Evolutionary conservation across 2,797 vertebrate genomes (phyloP), one percentile per base, ranked within the genome.

Genomic region (Danio aesculapii): DNA sequence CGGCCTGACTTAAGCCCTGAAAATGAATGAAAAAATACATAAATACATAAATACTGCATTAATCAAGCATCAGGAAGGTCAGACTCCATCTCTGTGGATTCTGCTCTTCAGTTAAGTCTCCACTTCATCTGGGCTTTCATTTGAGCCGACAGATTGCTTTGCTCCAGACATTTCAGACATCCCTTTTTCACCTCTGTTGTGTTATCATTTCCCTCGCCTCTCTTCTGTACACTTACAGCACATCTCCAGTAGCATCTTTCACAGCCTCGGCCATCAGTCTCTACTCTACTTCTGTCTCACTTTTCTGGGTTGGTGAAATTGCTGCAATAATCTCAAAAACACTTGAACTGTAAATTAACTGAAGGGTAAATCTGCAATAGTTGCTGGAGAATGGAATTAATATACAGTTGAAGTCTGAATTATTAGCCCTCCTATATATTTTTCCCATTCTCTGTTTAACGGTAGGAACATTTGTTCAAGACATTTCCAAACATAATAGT

Each of bases 151-250:
- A 58, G 67, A 74, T 69, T 78, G 17, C 43, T 73, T 41, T 55
- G 21, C 58, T 83, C 71, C 10, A 79, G 69, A 67, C 46, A 68
- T 62, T 64, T 49, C 52, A 73, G 49, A n/a, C 12, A 69, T 61
- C 21, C 57, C 49, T 59, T 62, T 68, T 75, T 75, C 72, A 80
- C 71, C 66, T 80, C 53, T 63, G 52, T 64, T 71, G 50, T 52
- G 55, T 79, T 75, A 80, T 75, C 70, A 80, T 81, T 66, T 81
- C 66, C 72, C 82, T 59, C 7, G 62, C 17, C 58, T 49, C 67
- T 77, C 55, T 59, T 80, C 72, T 69, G 47, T 52, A 50, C 49
- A 59, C 53, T 68, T 30, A 30, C 30, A 30, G 30, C 50, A 78
- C 14, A 70, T 79, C 19, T 75, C 30, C 43, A 73, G 17, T 11